phyloP scores from a whole-genome alignment of 2,797 vertebrate species.

The Petrocephalus sullivani region DNA sequence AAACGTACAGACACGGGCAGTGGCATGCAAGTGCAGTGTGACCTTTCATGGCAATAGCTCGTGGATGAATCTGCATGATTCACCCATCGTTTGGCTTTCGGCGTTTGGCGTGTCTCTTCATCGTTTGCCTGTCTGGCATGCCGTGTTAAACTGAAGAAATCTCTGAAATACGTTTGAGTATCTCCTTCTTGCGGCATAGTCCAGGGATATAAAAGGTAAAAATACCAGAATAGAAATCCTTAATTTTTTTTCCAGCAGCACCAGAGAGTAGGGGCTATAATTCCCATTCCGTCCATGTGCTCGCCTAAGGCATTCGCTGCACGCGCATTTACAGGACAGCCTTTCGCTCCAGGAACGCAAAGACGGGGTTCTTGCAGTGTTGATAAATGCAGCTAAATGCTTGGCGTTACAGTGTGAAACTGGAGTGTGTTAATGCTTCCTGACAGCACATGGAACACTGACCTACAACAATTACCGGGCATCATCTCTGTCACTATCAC shows the following conservation, averaged over 20 bases:
- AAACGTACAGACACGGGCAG: slow-evolving; percentile 25
- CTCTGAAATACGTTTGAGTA: not conserved
- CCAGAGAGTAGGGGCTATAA: not conserved
- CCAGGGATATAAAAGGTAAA: not conserved
- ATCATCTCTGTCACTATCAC: not conserved
- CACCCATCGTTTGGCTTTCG: not conserved
- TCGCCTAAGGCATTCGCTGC: not conserved
- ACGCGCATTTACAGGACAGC: not conserved
- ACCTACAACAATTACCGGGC: not conserved
- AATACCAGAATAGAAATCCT: not conserved
- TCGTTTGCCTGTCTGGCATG: not conserved
- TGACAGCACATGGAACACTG: not conserved
- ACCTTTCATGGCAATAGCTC: not conserved
- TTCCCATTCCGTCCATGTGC: no score
- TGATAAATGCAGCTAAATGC: not conserved
- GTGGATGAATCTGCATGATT: not conserved
- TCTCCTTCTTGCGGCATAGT: not conserved
- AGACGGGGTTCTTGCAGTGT: not conserved
- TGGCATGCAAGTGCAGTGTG: not conserved
- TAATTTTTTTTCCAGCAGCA: not conserved
- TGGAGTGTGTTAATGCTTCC: not conserved
- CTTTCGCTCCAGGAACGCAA: not conserved
- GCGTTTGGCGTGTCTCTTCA: not conserved
- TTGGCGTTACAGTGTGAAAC: not conserved
- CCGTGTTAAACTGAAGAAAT: not conserved